phyloP scores from a whole-genome alignment of 2,888 invertebrate species.

The Glaucopsyche alexis region DNA sequence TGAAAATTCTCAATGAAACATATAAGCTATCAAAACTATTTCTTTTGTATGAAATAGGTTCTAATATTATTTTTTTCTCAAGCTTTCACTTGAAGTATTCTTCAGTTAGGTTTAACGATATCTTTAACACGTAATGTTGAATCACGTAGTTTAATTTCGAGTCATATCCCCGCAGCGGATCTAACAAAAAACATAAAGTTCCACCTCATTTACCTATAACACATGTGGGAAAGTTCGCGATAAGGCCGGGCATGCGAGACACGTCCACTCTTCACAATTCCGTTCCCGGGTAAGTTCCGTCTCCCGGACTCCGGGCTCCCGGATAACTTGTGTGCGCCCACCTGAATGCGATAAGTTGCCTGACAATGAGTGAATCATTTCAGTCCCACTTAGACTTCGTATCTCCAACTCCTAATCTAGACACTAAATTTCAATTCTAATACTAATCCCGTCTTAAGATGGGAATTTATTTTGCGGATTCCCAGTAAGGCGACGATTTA shows the following conservation, averaged over 20 bases:
- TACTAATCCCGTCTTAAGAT: conserved; percentile 36
- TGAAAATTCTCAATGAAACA: not conserved
- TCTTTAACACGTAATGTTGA: not conserved
- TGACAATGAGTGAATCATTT: conserved; percentile 59
- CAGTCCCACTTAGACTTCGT: conserved; percentile 39
- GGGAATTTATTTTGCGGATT: conserved; percentile 33
- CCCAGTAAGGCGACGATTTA: conserved; percentile 6
- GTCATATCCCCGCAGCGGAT: not conserved
- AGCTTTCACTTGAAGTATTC: no score
- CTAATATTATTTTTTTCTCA: no score
- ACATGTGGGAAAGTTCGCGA: conserved; percentile 55
- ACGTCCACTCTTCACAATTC: conserved; percentile 77
- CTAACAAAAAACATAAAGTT: conserved; percentile 21
- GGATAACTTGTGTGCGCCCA: conserved; percentile 53
- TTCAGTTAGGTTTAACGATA: not conserved
- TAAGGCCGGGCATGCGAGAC: conserved; percentile 65
- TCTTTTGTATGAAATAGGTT: no score
- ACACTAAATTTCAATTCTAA: conserved; percentile 39
- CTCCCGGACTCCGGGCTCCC: not conserved
- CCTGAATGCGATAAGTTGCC: conserved; percentile 66
- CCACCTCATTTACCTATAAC: conserved; percentile 35
- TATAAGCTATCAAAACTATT: no score
- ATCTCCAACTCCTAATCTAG: conserved; percentile 39
- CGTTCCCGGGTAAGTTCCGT: conserved; percentile 73
- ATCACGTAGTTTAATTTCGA: not conserved